These are phyloP conservation scores for Sapayoa aenigma DNA, from an alignment of 2,113 vertebrate species.

Conservation along the genomic window DNA sequence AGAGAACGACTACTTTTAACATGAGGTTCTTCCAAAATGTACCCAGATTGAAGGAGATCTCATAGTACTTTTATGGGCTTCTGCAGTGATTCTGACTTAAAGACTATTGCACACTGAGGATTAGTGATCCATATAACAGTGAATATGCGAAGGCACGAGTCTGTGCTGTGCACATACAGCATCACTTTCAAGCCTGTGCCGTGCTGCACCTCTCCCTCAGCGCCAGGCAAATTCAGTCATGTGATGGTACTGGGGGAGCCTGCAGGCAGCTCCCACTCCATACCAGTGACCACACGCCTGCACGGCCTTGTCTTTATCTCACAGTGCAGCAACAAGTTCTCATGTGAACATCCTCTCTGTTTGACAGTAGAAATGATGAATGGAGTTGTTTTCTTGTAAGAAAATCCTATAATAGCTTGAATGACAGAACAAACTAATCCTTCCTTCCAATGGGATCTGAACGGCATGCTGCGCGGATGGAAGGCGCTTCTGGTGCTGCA, in stretches of 20 bases:
- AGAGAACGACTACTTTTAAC: neutral
- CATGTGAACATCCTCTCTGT: neutral
- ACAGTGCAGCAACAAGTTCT: neutral
- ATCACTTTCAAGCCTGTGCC: neutral
- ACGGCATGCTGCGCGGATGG: fast-evolving
- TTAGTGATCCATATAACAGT: neutral
- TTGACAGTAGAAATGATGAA: neutral
- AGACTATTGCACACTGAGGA: neutral
- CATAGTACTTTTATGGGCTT: neutral
- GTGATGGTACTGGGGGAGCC: neutral
- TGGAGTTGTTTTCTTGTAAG: neutral
- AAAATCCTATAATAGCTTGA: neutral
- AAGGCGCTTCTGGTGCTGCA: neutral
- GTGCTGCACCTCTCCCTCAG: fast-evolving
- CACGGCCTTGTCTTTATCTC: neutral
- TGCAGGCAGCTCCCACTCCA: neutral
- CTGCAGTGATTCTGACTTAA: neutral
- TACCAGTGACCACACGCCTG: neutral
- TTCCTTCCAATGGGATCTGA: neutral
- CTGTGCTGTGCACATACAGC: neutral
- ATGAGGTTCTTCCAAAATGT: neutral
- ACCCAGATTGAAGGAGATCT: neutral
- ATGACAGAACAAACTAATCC: neutral
- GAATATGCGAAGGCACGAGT: fast-evolving
- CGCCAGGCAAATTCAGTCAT: fast-evolving